These are phyloP conservation scores for Umimayanthus kanabou DNA, from an alignment of 92 coral and sea anemone genomes.

Conservation along the genomic window DNA sequence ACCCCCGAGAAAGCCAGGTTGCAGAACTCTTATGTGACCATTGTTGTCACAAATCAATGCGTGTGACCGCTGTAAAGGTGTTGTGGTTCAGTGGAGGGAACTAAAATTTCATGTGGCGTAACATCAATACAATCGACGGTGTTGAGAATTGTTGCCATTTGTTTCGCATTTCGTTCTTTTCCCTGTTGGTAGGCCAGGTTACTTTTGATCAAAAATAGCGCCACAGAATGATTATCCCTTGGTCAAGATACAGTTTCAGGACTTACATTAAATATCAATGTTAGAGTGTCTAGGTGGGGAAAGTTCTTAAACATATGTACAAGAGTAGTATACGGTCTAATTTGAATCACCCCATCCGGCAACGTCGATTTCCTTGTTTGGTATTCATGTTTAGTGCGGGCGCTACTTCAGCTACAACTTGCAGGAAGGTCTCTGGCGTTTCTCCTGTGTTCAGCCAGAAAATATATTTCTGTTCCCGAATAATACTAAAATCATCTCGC, in stretches of 20 bases:
- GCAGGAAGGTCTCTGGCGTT: conserved; percentile 39
- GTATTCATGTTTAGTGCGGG: conserved; percentile 24
- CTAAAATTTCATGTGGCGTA: background rate
- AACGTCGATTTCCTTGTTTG: conserved; percentile 28
- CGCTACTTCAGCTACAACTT: conserved; percentile 23
- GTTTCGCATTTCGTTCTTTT: conserved; percentile 39
- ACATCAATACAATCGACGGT: conserved; percentile 10
- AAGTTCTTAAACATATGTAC: conserved; percentile 44
- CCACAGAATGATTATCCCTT: conserved; percentile 29
- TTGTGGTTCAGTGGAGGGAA: conserved; percentile 3
- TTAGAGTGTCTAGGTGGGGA: conserved; percentile 51
- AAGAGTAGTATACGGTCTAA: conserved; percentile 28
- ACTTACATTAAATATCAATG: conserved; percentile 48
- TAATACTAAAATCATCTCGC: conserved; percentile 38
- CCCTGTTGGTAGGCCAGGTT: conserved; percentile 31
- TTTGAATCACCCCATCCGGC: conserved; percentile 27
- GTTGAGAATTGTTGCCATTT: conserved; percentile 28
- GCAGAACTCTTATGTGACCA: conserved; percentile 46
- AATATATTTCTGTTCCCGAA: conserved; percentile 34
- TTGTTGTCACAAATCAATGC: conserved; percentile 44
- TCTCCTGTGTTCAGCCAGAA: conserved; percentile 28
- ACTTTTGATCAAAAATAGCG: conserved; percentile 13
- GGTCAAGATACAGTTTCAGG: conserved; percentile 42
- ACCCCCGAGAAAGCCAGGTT: conserved; percentile 43
- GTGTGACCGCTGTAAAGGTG: conserved; percentile 24